Conservation (phyloP, 2,797 vertebrate genomes). For the Anableps anableps region DNA sequence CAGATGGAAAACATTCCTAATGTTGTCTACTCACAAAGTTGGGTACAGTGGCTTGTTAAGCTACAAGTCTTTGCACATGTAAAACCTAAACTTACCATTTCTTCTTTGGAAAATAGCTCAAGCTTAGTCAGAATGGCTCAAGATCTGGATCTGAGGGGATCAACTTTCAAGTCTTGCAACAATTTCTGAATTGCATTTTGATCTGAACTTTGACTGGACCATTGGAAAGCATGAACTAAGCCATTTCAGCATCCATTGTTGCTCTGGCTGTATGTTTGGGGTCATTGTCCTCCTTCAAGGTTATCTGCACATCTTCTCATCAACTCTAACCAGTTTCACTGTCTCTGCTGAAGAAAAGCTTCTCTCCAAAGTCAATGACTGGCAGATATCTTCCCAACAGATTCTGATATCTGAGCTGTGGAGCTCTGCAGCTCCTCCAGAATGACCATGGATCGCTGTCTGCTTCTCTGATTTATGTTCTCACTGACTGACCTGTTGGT, state of each 20-base stretch:
- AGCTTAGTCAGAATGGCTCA: not conserved
- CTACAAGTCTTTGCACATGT: not conserved
- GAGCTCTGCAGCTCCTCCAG: not conserved
- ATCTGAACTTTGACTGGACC: not conserved
- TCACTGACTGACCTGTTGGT: not conserved
- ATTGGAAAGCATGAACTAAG: not conserved
- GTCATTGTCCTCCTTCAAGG: not conserved
- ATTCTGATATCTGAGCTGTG: not conserved
- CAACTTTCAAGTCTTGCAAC: not conserved
- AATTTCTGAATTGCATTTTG: not conserved
- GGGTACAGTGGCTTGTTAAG: conserved; percentile 7
- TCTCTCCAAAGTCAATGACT: not conserved
- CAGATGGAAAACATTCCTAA: conserved; percentile 65
- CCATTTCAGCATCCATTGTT: not conserved
- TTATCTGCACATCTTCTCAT: not conserved
- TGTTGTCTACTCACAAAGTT: conserved; percentile 38
- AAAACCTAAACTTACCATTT: not conserved
- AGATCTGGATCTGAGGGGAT: not conserved
- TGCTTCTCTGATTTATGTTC: not conserved
- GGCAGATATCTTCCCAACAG: not conserved
- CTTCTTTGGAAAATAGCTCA: not conserved
- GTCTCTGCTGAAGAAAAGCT: not conserved
- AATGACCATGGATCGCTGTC: not conserved
- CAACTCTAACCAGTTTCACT: not conserved
- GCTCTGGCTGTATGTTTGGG: not conserved